These are phyloP conservation scores for Helostoma temminkii DNA, from an alignment of 2,797 vertebrate species.

Conservation along the genomic window DNA sequence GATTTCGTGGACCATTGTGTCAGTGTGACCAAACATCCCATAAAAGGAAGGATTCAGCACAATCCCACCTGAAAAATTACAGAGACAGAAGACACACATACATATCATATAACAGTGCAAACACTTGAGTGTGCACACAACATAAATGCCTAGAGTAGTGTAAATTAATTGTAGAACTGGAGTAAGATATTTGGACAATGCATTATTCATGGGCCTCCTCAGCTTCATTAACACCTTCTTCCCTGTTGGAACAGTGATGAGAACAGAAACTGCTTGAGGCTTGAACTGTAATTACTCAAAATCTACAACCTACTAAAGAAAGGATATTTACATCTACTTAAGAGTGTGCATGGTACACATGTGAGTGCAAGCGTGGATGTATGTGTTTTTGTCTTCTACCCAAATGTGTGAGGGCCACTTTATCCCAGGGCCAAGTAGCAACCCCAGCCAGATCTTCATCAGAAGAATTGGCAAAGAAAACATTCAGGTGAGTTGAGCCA, in stretches of 20 bases:
- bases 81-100: conserved; percentile 13
- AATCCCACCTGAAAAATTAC: conserved; percentile 79
- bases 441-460: conserved; percentile 97
- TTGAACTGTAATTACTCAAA: conserved; percentile 65
- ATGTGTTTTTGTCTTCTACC: conserved; percentile 82
- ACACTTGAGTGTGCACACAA: conserved; percentile 21
- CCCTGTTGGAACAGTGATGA: conserved; percentile 46
- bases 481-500: conserved; percentile 96
- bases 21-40: conserved; percentile 94
- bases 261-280: conserved; percentile 57
- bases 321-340: conserved; percentile 19
- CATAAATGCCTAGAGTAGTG: conserved; percentile 24
- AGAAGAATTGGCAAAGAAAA: conserved; percentile 99
- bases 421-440: conserved; percentile 99
- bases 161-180: conserved; percentile 34
- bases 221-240: conserved; percentile 66
- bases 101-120: conserved; percentile 13
- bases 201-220: conserved; percentile 67
- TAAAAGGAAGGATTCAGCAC: conserved; percentile 98
- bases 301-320: conserved; percentile 55
- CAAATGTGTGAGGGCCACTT: conserved; percentile 96
- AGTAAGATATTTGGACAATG: conserved; percentile 55
- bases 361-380: conserved; percentile 32
- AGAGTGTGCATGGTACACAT: conserved; percentile 22
- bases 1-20: conserved; percentile 99